A percentile compares a stretch with the other conserved stretches of the same genome.
phyloP scores from a whole-genome alignment of 2,888 invertebrate species.

The Acanthoscelides obtectus region DNA sequence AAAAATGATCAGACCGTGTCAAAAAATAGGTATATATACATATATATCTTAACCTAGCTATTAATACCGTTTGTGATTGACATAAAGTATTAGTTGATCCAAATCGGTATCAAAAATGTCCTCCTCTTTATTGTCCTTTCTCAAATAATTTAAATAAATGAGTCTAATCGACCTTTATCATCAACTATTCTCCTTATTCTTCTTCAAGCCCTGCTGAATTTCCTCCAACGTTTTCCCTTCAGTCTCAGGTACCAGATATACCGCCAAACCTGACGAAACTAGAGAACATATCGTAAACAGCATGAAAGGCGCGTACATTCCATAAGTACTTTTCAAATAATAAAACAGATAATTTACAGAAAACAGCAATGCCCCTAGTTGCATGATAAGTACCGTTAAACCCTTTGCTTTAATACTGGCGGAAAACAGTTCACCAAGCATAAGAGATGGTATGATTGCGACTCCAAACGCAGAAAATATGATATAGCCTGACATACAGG shows the following conservation, averaged over 20 bases:
- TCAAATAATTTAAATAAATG: not conserved
- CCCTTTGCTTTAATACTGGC: slow-evolving; percentile 38
- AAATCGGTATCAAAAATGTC: not conserved
- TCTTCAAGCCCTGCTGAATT: slow-evolving; percentile 34
- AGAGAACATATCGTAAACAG: slow-evolving; percentile 32
- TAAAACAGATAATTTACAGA: slow-evolving; percentile 35
- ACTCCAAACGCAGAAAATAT: slow-evolving; percentile 30
- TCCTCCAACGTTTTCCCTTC: slow-evolving; percentile 42
- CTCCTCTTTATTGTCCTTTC: not conserved
- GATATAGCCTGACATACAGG: slow-evolving; percentile 33
- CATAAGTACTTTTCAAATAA: slow-evolving; percentile 30
- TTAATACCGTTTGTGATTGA: no score
- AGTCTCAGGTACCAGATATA: slow-evolving; percentile 40
- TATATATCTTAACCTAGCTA: no score
- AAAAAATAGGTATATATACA: no score
- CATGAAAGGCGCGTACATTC: slow-evolving; percentile 36
- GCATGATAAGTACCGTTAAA: slow-evolving; percentile 29
- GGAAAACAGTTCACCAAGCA: slow-evolving; percentile 37
- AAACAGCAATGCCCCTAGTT: slow-evolving; percentile 27
- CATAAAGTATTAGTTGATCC: no score
- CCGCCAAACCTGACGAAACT: slow-evolving; percentile 28
- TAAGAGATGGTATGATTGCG: slow-evolving; percentile 34
- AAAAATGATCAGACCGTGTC: no score
- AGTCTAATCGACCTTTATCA: not conserved
- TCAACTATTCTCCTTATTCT: not conserved